Conservation (phyloP, 2,888 invertebrate genomes). For the Ichneumoninae sp. region DNA sequence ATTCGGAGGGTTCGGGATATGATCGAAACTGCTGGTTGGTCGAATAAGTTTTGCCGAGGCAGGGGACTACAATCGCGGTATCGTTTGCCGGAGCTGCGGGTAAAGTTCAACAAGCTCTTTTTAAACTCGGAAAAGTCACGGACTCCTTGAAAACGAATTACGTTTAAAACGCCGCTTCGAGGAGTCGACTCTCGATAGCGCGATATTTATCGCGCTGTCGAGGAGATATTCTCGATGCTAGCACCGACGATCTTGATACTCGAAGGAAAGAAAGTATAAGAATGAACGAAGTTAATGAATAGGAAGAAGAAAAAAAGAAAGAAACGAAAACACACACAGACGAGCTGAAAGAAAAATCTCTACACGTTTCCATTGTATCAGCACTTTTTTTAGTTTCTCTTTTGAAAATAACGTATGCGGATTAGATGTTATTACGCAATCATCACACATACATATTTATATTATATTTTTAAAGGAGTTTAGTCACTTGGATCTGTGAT, state of each 20-base stretch:
- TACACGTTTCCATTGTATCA: conserved; percentile 78
- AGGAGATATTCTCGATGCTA: conserved; percentile 11
- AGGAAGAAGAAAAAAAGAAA: conserved; percentile 17
- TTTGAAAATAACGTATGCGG: conserved; percentile 71
- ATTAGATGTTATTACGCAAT: conserved; percentile 78
- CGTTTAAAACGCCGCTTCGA: conserved; percentile 43
- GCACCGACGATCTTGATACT: conserved; percentile 32
- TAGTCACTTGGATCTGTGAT: conserved; percentile 85
- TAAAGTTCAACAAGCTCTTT: background rate
- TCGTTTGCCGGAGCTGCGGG: background rate
- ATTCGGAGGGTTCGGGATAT: conserved; percentile 28
- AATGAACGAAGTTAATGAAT: conserved; percentile 24
- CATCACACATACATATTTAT: conserved; percentile 80
- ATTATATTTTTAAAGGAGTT: conserved; percentile 84
- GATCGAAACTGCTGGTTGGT: conserved; percentile 34
- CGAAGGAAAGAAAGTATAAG: conserved; percentile 48
- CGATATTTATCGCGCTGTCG: background rate
- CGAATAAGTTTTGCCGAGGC: conserved; percentile 5
- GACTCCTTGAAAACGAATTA: conserved; percentile 29
- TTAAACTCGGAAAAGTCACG: background rate
- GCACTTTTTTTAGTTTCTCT: conserved; percentile 76
- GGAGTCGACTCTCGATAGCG: background rate
- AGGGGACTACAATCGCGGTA: conserved; percentile 5
- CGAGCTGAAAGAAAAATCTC: conserved; percentile 67
- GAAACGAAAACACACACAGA: background rate